Conservation (phyloP, 2,797 vertebrate species). For the Phoxinus dragarum region DNA sequence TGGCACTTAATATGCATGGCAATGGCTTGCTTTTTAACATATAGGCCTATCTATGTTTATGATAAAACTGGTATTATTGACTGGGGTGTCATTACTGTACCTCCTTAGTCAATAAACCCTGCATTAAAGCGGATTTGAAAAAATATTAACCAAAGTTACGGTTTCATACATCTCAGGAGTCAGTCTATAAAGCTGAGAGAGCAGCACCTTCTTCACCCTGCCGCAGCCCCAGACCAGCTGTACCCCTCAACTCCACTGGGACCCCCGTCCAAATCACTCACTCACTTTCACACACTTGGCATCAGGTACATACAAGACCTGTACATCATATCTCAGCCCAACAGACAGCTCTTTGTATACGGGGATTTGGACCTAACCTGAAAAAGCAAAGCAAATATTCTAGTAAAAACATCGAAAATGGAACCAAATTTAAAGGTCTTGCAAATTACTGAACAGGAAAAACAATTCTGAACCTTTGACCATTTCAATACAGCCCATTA, state of each 20-base stretch:
- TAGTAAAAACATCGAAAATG: conserved; percentile 40
- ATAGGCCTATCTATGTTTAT: background rate
- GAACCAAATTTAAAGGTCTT: conserved; percentile 24
- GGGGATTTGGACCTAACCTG: conserved; percentile 60
- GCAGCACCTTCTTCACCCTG: conserved; percentile 34
- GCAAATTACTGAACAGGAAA: background rate
- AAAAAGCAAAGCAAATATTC: conserved; percentile 52
- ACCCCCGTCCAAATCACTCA: conserved; percentile 66
- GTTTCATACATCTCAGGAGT: background rate
- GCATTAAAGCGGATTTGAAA: background rate
- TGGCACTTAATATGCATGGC: background rate
- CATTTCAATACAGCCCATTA: conserved; percentile 26
- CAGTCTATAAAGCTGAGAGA: conserved; percentile 10
- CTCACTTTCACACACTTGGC: conserved; percentile 53
- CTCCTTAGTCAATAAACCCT: background rate
- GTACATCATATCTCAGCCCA: conserved; percentile 75
- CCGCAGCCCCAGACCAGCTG: conserved; percentile 45
- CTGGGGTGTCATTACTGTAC: background rate
- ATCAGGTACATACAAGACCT: conserved; percentile 66
- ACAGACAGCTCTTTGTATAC: conserved; percentile 81
- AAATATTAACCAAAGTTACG: background rate
- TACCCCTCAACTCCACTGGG: conserved; percentile 67
- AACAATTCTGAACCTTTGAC: conserved; percentile 17
- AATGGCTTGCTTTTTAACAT: background rate
- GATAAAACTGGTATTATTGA: background rate